Conservation (phyloP, 2,888 invertebrate species). For the Tethea ocularis region DNA sequence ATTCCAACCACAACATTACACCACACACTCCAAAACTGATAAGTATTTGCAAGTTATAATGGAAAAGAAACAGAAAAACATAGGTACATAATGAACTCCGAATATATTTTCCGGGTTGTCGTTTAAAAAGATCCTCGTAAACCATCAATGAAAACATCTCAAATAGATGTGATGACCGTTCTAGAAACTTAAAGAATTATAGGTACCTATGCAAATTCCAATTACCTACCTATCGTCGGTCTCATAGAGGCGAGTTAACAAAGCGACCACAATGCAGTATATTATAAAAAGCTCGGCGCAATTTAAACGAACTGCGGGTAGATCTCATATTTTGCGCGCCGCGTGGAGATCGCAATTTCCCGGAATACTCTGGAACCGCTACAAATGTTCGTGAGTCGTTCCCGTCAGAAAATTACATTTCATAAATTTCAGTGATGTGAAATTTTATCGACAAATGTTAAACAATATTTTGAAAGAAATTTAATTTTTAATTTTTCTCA, state of each 20-base stretch:
- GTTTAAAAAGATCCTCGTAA: no score
- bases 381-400: slow-evolving; percentile 79
- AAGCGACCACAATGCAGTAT: slow-evolving; percentile 50
- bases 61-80: no score
- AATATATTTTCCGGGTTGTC: no score
- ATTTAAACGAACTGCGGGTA: slow-evolving; percentile 75
- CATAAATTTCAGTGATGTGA: slow-evolving; percentile 72
- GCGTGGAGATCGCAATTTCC: slow-evolving; percentile 79
- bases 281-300: slow-evolving; percentile 73
- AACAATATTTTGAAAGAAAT: slow-evolving; percentile 2
- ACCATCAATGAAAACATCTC: no score
- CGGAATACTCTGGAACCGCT: slow-evolving; percentile 79
- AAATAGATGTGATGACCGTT: no score
- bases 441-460: slow-evolving; percentile 22
- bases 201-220: slow-evolving; percentile 14
- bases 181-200: neutral
- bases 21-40: no score
- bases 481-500: neutral
- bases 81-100: no score
- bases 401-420: slow-evolving; percentile 82
- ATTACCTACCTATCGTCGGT: slow-evolving; percentile 5
- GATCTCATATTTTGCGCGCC: slow-evolving; percentile 74
- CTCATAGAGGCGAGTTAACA: slow-evolving; percentile 8
- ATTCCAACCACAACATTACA: no score
- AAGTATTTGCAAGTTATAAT: no score